Evolutionary conservation across 1,140 invertebrate genomes (phyloP), one percentile per base, ranked within the genome.

Genomic region (Nixonia krombeini): DNA sequence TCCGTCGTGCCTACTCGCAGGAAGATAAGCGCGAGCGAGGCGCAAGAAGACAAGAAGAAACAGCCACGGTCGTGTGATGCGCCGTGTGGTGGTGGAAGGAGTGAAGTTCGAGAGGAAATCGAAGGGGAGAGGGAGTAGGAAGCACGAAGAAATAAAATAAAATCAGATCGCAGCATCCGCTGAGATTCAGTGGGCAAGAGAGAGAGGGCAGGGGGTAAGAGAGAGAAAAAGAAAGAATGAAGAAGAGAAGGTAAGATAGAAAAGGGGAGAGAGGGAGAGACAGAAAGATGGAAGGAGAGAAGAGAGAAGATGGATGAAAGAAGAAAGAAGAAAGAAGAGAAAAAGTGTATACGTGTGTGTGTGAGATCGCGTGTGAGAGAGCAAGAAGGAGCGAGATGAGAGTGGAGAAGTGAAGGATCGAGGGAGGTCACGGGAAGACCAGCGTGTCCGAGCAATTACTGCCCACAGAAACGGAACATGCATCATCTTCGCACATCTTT

Each of bases 401-500:
- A 23, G 53, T 18, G 21, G 31, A 28, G 44, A 37, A 16, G 47
- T 16, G 51, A 65, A 59, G 62, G 55, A 53, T 44, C 56, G n/a
- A n/a, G n/a, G n/a, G n/a, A n/a, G n/a, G n/a, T n/a, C n/a, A n/a
- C n/a, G 58, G 18, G 56, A 62, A 67, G 56, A 66, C 16, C 68
- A 56, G 64, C 68, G 71, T 75, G 65, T 73, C 62, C 68, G 65
- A 70, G 67, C 70, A 74, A 74, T 74, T 76, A 74, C 74, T 68
- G 57, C 62, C 64, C 44, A 59, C 59, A 72, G 66, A 67, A 75
- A 70, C 67, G 68, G 67, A 63, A 62, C 70, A 69, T 70, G 61
- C 73, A 73, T 73, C 73, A 71, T 75, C 64, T 66, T 70, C 63
- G 64, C 70, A 68, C 66, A 73, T 74, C 66, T 70, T 74, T 70